phyloP scores from a whole-genome alignment of 2,888 invertebrate species.

The Chrysodeixis includens region DNA sequence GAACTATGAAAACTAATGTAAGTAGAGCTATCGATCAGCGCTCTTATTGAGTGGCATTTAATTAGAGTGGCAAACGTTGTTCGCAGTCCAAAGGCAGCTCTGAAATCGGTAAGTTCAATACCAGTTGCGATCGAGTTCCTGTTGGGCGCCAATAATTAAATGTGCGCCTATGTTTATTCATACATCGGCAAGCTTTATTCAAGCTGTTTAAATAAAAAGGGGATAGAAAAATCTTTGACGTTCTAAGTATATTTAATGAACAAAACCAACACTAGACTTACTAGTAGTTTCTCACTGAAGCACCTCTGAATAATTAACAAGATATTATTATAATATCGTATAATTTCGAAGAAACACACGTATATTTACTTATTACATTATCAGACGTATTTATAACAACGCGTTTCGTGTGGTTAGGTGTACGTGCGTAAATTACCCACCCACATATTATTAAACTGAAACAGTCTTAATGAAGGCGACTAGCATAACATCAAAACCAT shows the following conservation, averaged over 20 bases:
- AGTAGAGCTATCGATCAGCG: slow-evolving; percentile 43
- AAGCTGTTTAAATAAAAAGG: background rate
- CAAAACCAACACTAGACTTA: background rate
- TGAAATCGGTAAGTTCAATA: slow-evolving; percentile 46
- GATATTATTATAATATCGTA: slow-evolving; percentile 4
- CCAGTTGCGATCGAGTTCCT: slow-evolving; percentile 24
- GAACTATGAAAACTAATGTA: slow-evolving; percentile 30
- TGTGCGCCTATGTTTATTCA: slow-evolving; percentile 13
- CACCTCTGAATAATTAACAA: background rate
- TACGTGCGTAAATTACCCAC: slow-evolving; percentile 17
- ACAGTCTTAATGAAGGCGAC: slow-evolving; percentile 30
- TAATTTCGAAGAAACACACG: background rate
- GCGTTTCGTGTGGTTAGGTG: slow-evolving; percentile 11
- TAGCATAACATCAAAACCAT: slow-evolving; percentile 34
- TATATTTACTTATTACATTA: background rate
- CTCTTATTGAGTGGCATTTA: slow-evolving; percentile 58
- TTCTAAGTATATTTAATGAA: background rate
- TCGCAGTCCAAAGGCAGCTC: slow-evolving; percentile 37
- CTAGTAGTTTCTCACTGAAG: background rate
- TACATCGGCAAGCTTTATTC: background rate
- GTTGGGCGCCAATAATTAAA: slow-evolving; percentile 23
- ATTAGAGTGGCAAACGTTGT: slow-evolving; percentile 58
- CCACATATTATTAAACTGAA: slow-evolving; percentile 17
- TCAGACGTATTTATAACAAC: background rate
- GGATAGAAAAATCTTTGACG: background rate